These are phyloP conservation scores for Phacellophora camtschatica DNA, from an alignment of 30 jellyfish, hydroid and myxozoan species.

Conservation along the genomic window DNA sequence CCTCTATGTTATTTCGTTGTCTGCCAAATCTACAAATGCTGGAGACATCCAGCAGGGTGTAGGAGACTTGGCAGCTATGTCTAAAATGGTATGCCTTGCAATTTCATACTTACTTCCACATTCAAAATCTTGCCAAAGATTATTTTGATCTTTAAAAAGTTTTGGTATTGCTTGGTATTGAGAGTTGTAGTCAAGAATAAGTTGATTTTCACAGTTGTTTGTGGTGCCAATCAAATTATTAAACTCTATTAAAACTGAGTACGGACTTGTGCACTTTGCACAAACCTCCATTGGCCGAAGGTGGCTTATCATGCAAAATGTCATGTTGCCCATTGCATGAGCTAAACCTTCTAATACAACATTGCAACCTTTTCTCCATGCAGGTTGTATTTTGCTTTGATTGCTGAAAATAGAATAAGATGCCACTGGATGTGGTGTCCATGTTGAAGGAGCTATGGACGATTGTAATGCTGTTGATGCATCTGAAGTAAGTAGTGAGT, in stretches of 20 bases:
- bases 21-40: too few species aligned
- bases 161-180: slow-evolving; percentile 82
- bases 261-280: slow-evolving; percentile 58
- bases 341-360: slow-evolving; percentile 58
- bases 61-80: too few species aligned
- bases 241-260: slow-evolving; percentile 20
- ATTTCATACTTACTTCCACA: slow-evolving; percentile 89
- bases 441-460: neutral
- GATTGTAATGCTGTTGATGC: neutral
- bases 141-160: slow-evolving; percentile 36
- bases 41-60: too few species aligned
- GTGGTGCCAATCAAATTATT: slow-evolving; percentile 28
- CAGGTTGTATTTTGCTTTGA: slow-evolving; percentile 31
- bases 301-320: slow-evolving; percentile 53
- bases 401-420: slow-evolving; percentile 23
- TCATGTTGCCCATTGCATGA: slow-evolving; percentile 65
- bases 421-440: neutral
- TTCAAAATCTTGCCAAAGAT: slow-evolving; percentile 73
- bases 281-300: slow-evolving; percentile 78
- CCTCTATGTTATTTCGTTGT: too few species aligned
- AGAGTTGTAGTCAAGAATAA: slow-evolving; percentile 59
- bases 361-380: slow-evolving; percentile 57
- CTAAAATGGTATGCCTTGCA: too few species aligned
- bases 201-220: slow-evolving; percentile 49
- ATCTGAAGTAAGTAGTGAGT: neutral